Conservation (phyloP, 2,888 invertebrate genomes). For the Agonopterix alstromeriana region DNA sequence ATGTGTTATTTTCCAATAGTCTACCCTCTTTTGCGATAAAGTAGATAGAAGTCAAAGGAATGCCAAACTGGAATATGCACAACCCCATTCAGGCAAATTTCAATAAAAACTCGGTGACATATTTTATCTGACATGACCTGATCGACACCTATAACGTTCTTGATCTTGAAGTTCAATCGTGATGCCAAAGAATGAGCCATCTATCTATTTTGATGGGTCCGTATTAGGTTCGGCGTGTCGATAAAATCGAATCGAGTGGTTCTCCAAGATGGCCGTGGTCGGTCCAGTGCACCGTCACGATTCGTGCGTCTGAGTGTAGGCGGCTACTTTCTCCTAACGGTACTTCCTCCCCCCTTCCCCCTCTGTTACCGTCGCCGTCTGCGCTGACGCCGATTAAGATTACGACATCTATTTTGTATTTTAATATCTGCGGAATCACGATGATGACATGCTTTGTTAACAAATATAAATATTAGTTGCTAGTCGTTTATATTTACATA, state of each 20-base stretch:
- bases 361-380: slow-evolving; percentile 24
- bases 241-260: slow-evolving; percentile 53
- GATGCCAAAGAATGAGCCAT: slow-evolving; percentile 20
- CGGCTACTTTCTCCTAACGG: slow-evolving; percentile 76
- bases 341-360: slow-evolving; percentile 35
- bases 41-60: slow-evolving; percentile 25
- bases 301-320: slow-evolving; percentile 52
- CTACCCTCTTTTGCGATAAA: slow-evolving; percentile 27
- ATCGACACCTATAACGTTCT: slow-evolving; percentile 1
- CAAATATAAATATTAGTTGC: no score
- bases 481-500: no score
- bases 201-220: slow-evolving; percentile 21
- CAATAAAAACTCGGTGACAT: no score
- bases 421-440: slow-evolving; percentile 52
- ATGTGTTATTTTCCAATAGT: slow-evolving; percentile 30
- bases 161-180: slow-evolving; percentile 24
- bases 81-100: no score
- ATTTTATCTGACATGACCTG: not conserved
- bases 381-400: slow-evolving; percentile 43
- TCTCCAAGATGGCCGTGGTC: slow-evolving; percentile 41
- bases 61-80: not conserved
- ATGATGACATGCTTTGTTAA: slow-evolving; percentile 17
- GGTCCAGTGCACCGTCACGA: slow-evolving; percentile 47
- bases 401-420: slow-evolving; percentile 60
- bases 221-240: slow-evolving; percentile 31